These are phyloP conservation scores for Orbicella faveolata DNA, from an alignment of 64 coral and sea anemone genomes.

Conservation along the genomic window DNA sequence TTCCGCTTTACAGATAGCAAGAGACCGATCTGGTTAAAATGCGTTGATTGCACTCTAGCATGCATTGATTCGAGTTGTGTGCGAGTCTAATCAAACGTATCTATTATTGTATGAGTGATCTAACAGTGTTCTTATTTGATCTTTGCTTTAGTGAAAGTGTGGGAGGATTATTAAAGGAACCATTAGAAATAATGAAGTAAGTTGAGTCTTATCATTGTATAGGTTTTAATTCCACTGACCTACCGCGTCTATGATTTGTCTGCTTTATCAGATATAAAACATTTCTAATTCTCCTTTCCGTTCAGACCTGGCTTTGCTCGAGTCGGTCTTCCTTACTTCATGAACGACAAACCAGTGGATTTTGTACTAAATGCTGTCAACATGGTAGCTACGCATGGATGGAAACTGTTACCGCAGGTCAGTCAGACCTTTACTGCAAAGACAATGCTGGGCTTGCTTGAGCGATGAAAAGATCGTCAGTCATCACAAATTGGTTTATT, in stretches of 20 bases:
- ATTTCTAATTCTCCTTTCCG: not conserved
- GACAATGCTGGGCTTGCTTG: too few species aligned
- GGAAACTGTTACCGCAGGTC: constrained; percentile 90
- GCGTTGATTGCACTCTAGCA: too few species aligned
- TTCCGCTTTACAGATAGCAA: too few species aligned
- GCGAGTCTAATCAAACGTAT: too few species aligned
- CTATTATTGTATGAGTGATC: not conserved
- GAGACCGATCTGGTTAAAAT: too few species aligned
- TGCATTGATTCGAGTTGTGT: too few species aligned
- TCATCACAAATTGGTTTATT: too few species aligned
- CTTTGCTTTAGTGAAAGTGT: constrained; percentile 27
- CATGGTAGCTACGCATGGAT: constrained; percentile 81
- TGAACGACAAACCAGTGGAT: constrained; percentile 73
- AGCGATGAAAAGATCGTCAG: too few species aligned
- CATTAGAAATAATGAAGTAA: constrained; percentile 92
- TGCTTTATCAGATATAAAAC: too few species aligned
- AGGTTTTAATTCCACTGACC: not conserved
- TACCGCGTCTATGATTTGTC: not conserved
- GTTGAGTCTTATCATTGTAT: not conserved
- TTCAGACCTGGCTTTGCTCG: constrained; percentile 82
- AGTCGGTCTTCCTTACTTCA: constrained; percentile 83
- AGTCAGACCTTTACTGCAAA: not conserved
- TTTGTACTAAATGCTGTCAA: constrained; percentile 88
- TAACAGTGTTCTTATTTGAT: not conserved
- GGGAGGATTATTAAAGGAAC: constrained; percentile 28